A percentile compares a stretch with the other conserved stretches of the same genome.
These are phyloP conservation scores for Dione juno DNA, from an alignment of 2,888 invertebrate species.

Conservation along the genomic window DNA sequence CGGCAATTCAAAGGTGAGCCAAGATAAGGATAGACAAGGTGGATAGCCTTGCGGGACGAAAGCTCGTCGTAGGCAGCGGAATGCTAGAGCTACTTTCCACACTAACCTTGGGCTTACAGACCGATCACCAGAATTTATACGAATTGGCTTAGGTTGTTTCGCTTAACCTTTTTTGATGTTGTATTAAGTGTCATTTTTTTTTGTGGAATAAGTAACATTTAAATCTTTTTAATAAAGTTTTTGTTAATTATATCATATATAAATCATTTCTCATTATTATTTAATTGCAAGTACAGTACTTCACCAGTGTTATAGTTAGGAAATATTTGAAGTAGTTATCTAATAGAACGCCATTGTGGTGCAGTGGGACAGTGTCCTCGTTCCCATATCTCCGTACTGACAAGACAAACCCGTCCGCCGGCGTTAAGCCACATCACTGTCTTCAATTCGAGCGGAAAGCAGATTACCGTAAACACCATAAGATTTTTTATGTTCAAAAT, in stretches of 20 bases:
- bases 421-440: neutral
- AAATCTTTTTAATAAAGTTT: no score
- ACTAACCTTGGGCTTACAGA: constrained; percentile 56
- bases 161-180: constrained; percentile 1
- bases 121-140: constrained; percentile 54
- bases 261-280: no score
- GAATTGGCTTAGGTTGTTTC: constrained; percentile 42
- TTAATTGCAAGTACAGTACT: no score
- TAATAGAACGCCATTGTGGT: no score
- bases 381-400: no score
- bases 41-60: constrained; percentile 72
- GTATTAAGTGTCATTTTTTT: neutral
- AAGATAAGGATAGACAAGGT: constrained; percentile 52
- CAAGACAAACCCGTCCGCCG: neutral
- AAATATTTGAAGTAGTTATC: no score
- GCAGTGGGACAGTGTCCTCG: no score
- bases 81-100: constrained; percentile 69
- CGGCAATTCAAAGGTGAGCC: constrained; percentile 51
- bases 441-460: no score
- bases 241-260: no score
- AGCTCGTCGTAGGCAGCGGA: constrained; percentile 64
- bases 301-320: no score
- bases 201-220: no score
- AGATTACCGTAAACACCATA: neutral
- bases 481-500: neutral